These are phyloP conservation scores for Ormia ochracea DNA, from an alignment of 2,888 invertebrate genomes.

Conservation along the genomic window DNA sequence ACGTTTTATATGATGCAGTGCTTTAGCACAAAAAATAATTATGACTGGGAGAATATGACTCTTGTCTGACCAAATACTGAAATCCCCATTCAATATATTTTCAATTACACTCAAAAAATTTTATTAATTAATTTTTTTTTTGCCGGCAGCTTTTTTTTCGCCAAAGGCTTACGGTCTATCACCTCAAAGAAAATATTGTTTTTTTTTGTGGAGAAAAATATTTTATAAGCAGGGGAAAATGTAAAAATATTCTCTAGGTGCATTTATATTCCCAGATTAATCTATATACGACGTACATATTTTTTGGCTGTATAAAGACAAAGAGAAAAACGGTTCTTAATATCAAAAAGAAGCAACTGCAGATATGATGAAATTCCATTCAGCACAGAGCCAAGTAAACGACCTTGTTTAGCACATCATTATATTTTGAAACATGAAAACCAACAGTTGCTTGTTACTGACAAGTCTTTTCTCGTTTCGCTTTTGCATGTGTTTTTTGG, in stretches of 20 bases:
- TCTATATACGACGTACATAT: background rate
- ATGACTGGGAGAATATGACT: too few relatives aligned
- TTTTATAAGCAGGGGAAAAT: background rate
- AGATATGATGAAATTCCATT: background rate
- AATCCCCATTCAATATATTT: too few relatives aligned
- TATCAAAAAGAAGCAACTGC: background rate
- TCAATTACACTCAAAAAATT: too few relatives aligned
- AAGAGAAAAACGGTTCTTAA: conserved; percentile 32
- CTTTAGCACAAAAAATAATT: too few relatives aligned
- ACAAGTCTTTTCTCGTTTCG: background rate
- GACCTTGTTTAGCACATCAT: conserved; percentile 30
- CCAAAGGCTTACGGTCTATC: too few relatives aligned
- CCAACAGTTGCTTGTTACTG: conserved; percentile 16
- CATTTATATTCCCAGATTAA: background rate
- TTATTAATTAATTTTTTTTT: too few relatives aligned
- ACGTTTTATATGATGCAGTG: too few relatives aligned
- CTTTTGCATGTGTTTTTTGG: background rate
- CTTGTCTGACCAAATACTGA: too few relatives aligned
- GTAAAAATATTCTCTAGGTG: background rate
- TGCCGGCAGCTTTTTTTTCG: too few relatives aligned
- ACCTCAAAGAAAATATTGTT: too few relatives aligned
- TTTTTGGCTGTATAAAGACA: too few relatives aligned
- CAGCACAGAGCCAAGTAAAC: background rate
- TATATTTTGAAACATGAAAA: background rate
- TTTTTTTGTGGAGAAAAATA: background rate